Evolutionary conservation across 2,888 invertebrate genomes (phyloP).

Genomic region (Euplexia lucipara): DNA sequence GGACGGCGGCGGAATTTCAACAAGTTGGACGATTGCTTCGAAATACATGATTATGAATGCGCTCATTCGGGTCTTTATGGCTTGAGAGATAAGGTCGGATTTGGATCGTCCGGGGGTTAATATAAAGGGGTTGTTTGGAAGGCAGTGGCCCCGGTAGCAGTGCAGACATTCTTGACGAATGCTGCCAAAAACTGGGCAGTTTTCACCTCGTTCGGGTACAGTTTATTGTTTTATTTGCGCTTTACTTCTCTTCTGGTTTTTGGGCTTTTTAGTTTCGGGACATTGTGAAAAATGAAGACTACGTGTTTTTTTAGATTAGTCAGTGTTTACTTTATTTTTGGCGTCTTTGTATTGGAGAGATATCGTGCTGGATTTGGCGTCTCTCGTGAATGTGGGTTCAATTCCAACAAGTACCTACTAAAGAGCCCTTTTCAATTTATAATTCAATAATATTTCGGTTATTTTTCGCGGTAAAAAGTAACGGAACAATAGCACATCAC

Average conservation of each 20-base stretch:
- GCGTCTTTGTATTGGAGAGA: too few relatives aligned
- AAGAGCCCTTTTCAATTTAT: too few relatives aligned
- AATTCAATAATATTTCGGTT: too few relatives aligned
- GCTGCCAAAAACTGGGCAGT: constrained; percentile 89
- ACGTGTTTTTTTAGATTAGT: constrained; percentile 55
- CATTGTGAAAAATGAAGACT: constrained; percentile 54
- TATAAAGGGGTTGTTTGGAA: constrained; percentile 54
- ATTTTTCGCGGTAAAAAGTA: too few relatives aligned
- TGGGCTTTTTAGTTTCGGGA: constrained; percentile 58
- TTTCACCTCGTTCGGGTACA: constrained; percentile 84
- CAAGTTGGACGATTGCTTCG: constrained; percentile 85
- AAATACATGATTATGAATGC: constrained; percentile 72
- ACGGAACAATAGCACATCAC: too few relatives aligned
- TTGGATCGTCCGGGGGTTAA: constrained; percentile 57
- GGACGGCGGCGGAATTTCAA: constrained; percentile 89
- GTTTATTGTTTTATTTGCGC: constrained; percentile 85
- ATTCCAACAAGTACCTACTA: too few relatives aligned
- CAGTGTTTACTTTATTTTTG: constrained; percentile 31
- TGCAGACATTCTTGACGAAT: constrained; percentile 87
- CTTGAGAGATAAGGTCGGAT: constrained; percentile 72
- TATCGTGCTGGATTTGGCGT: too few relatives aligned
- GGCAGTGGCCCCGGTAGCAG: constrained; percentile 74
- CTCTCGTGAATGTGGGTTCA: too few relatives aligned
- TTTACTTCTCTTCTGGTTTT: constrained; percentile 66
- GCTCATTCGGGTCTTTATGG: constrained; percentile 67